phyloP scores from a whole-genome alignment of 1,140 invertebrate genomes.

The Diploscapter pachys region DNA sequence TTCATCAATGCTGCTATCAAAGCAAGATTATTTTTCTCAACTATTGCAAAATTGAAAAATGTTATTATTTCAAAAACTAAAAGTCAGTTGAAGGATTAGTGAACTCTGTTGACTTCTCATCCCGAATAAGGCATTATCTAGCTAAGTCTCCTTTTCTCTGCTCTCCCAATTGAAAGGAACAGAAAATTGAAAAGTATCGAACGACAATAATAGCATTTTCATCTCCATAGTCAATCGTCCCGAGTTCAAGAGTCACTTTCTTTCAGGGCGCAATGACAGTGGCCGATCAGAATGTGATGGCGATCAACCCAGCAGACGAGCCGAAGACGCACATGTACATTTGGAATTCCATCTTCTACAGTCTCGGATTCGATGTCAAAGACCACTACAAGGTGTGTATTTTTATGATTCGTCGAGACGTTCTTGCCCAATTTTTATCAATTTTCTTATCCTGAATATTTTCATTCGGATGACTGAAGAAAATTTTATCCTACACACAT shows the following conservation, averaged over 20 bases:
- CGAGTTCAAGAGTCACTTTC: no score
- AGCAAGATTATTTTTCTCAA: background rate
- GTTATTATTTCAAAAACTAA: conserved; percentile 75
- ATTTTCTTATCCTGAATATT: no score
- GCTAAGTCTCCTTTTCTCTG: no score
- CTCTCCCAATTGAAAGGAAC: no score
- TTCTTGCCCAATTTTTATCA: no score
- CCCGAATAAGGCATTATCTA: no score
- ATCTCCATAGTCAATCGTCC: no score
- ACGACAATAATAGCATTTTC: no score
- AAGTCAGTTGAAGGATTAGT: background rate
- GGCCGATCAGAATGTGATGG: conserved; percentile 79
- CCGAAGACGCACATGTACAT: conserved; percentile 97
- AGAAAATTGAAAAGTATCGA: no score
- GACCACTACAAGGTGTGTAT: conserved; percentile 86
- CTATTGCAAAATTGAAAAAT: background rate
- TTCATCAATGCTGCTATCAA: conserved; percentile 91
- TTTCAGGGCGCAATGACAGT: conserved; percentile 11
- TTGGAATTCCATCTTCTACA: conserved; percentile 99
- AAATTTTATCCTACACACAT: no score
- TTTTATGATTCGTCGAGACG: background rate
- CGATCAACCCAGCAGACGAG: conserved; percentile 91
- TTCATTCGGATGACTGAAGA: no score
- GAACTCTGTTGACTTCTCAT: no score
- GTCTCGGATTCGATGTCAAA: conserved; percentile 93